Evolutionary conservation across 2,888 invertebrate species (phyloP), one percentile per base, ranked within the genome.

Genomic region (Nemotelus pantherinus): DNA sequence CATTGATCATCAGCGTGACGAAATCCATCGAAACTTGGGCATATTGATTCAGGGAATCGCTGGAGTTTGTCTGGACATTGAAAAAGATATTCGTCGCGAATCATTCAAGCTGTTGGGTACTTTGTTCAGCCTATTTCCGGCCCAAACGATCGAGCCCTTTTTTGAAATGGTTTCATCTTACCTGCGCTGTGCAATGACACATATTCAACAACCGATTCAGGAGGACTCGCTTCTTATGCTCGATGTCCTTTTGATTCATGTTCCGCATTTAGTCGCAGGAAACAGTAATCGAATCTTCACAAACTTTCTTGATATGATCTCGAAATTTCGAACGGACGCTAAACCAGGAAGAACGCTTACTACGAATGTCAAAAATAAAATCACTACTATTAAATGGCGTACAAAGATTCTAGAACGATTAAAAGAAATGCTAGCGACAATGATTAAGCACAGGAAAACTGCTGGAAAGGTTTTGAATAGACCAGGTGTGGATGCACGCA

Each of bases 181-280:
- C 85, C 86, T 97, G 67, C 90, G 93, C 75, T 96, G 96, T 88
- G 94, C 95, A 0, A 95, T 97, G 95, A 96, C 96, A 0, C 95
- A 97, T 83, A 94, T 97, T 78, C 91, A 94, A 84, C 90, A 89
- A 9, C 89, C 90, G 71, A 92, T 97, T 80, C 94, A 95, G 84
- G 93, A 95, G 84, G 96, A 96, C 85, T 94, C 96, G 0, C 88
- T 97, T 0, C 84, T 92, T 0, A 90, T 96, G 80, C 87, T 97
- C 39, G 96, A 96, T 83, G 89, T 93, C 60, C 88, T 96, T n/a
- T 86, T 95, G 10, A 88, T 90, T 58, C 89, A 92, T 82, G 89
- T 91, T 76, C 93, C 94, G 2, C 84, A 86, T 4, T 88, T 94
- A 67, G 89, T 96, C 2, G 91, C 92, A 0, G 87, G 89, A 76